Conservation (phyloP, 1,140 invertebrate genomes). For the Lepidostoma basale region DNA sequence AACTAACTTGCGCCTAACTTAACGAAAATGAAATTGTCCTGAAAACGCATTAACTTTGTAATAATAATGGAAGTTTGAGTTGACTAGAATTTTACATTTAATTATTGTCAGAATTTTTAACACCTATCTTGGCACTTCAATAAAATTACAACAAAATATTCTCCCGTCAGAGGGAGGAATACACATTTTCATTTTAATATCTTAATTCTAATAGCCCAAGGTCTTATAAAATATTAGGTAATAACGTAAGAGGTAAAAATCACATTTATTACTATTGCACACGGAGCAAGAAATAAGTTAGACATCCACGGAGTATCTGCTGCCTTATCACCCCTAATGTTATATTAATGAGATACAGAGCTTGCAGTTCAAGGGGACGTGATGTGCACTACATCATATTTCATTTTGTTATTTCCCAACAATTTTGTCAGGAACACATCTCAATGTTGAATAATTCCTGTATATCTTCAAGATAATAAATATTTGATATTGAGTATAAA, state of each 20-base stretch:
- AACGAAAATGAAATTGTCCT: background rate
- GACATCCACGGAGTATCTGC: too few species aligned
- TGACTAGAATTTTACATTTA: conserved; percentile 26
- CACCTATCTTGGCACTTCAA: conserved; percentile 21
- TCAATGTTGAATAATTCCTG: too few species aligned
- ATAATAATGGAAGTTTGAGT: conserved; percentile 15
- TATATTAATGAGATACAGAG: too few species aligned
- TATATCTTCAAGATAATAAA: too few species aligned
- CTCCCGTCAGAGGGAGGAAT: background rate
- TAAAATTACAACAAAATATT: conserved; percentile 1
- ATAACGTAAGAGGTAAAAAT: background rate
- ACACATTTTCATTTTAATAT: background rate
- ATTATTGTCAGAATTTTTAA: background rate
- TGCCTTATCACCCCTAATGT: too few species aligned
- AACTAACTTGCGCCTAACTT: too few species aligned
- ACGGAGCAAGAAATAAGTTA: too few species aligned
- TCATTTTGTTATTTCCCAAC: too few species aligned
- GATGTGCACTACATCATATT: too few species aligned
- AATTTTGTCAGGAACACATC: too few species aligned
- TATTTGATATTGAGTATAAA: too few species aligned
- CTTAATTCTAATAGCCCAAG: conserved; percentile 13
- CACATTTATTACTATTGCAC: conserved; percentile 13
- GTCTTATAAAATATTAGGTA: background rate
- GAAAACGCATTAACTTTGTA: conserved; percentile 13
- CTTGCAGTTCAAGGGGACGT: too few species aligned